Evolutionary conservation across 1,140 invertebrate species (phyloP), one percentile per base, ranked within the genome.

Genomic region (Anastatus disparis): DNA sequence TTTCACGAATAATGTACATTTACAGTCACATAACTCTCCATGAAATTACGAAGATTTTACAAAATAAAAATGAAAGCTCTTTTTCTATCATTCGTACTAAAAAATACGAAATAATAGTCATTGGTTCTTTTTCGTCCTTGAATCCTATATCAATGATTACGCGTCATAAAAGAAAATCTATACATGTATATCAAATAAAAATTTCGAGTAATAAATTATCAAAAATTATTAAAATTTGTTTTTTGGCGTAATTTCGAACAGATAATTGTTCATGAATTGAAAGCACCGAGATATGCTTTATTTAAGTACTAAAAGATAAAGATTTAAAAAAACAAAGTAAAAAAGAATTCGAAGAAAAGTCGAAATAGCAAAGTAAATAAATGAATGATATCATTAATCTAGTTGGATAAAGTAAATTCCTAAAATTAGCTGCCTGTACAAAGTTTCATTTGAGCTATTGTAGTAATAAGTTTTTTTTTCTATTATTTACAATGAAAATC

Each of bases 21-120:
- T 26, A 22, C 50, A 65, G 27, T 62, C 29, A 24, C 27, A 50
- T 29, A 38, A 48, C 3, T 50, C n/a, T 26, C 13, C 40, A 64
- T 53, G 27, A 27, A 44, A 66, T 35, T 42, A 24, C 15, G 31
- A 9, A 29, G 26, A 31, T 44, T 31, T 44, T 29, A 22, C 20
- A 70, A 65, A 65, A 42, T 62, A 53, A 20, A 59, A 55, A 70
- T 29, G 48, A 70, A 67, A 46, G 50, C 38, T 68, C 38, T 71
- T 62, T 62, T 24, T 31, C 62, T 31, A 56, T 29, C n/a, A 46
- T 69, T 55, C 22, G 50, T 42, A 46, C 26, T 9, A 9, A 53
- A 73, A 58, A 66, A 74, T 72, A 77, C 72, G 82, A 82, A 80
- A 82, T 67, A 79, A 83, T 84, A 84, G 72, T 84, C 80, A 84